These are phyloP conservation scores for Moxostoma hubbsi DNA, from an alignment of 2,797 vertebrate genomes.

Conservation along the genomic window DNA sequence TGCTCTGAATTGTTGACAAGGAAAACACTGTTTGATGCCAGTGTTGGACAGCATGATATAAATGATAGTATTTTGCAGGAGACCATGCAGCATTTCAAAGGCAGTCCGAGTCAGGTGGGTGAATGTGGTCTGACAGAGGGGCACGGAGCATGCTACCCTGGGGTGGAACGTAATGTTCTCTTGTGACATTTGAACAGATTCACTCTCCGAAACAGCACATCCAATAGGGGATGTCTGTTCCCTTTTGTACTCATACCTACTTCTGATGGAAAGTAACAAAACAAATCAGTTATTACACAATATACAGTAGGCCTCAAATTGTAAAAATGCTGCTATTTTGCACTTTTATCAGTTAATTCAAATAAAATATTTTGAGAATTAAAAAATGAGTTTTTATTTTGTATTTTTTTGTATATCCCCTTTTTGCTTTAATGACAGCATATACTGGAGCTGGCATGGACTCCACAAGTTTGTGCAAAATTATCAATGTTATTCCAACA, in stretches of 20 bases:
- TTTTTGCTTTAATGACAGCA: no score
- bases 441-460: no score
- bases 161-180: conserved; percentile 30
- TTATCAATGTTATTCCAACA: no score
- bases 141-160: conserved; percentile 5
- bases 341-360: no score
- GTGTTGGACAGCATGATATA: conserved; percentile 25
- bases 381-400: no score
- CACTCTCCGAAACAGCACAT: neutral
- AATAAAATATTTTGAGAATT: no score
- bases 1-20: conserved; percentile 59
- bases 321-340: no score
- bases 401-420: no score
- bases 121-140: conserved; percentile 39
- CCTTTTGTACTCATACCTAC: neutral
- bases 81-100: conserved; percentile 12
- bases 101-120: conserved; percentile 23
- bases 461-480: no score
- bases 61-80: conserved; percentile 42
- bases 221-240: neutral
- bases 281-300: neutral
- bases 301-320: no score
- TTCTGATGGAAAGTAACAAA: conserved; percentile 1
- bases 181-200: conserved; percentile 35
- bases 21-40: conserved; percentile 57